Evolutionary conservation across 1,140 invertebrate genomes (phyloP).

Genomic region (Temnothorax curvispinosus): DNA sequence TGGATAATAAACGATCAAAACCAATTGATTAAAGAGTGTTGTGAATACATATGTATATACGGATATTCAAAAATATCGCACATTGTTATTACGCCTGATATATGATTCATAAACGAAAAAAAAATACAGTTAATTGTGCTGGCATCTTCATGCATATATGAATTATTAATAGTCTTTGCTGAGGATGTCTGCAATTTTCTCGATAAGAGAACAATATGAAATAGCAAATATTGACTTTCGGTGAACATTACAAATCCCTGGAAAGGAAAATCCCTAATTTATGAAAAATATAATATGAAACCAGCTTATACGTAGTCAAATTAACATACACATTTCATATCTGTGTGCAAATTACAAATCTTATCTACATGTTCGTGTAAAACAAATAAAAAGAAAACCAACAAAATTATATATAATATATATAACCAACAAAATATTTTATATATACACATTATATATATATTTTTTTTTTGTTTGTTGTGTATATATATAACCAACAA

Average conservation of each 20-base stretch:
- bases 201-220: constrained; percentile 20
- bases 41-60: neutral
- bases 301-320: constrained; percentile 8
- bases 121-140: constrained; percentile 1
- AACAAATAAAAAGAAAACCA: constrained; percentile 23
- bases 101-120: constrained; percentile 28
- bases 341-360: constrained; percentile 34
- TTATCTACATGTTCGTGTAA: constrained; percentile 42
- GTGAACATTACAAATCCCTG: constrained; percentile 14
- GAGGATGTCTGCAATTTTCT: constrained; percentile 55
- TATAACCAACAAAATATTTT: no score
- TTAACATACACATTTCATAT: constrained; percentile 30
- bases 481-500: neutral
- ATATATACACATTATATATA: neutral
- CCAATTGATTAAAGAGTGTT: neutral
- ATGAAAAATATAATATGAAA: constrained; percentile 14
- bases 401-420: constrained; percentile 21
- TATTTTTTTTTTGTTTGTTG: no score
- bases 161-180: constrained; percentile 26
- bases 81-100: constrained; percentile 12
- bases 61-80: neutral
- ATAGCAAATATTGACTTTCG: constrained; percentile 28
- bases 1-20: neutral
- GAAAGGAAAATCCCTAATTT: constrained; percentile 22
- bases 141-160: neutral